These are phyloP conservation scores for Illadopsis cleaveri DNA, from an alignment of 2,113 vertebrate genomes.

Conservation along the genomic window DNA sequence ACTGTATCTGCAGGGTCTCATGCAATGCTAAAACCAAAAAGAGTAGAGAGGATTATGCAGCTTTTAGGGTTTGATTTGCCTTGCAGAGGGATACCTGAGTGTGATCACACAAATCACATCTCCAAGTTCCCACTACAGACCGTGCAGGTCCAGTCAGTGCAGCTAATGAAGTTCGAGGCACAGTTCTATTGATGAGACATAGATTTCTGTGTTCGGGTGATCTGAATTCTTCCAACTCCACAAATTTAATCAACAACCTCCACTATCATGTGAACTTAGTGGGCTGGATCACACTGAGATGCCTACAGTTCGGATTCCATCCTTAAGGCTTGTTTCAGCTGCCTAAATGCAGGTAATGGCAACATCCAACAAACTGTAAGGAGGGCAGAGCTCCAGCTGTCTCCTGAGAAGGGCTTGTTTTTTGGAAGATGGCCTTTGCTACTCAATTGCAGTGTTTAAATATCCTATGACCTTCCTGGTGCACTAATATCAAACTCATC, in stretches of 20 bases:
- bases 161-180: neutral
- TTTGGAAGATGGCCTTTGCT: neutral
- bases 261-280: neutral
- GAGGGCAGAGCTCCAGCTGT: neutral
- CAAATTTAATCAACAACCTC: neutral
- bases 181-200: neutral
- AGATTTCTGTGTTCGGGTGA: neutral
- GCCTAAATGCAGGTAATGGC: neutral
- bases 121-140: neutral
- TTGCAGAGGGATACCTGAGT: neutral
- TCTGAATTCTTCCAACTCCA: neutral
- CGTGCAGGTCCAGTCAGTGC: neutral
- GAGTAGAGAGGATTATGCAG: neutral
- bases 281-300: neutral
- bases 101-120: neutral
- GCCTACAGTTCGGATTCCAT: neutral
- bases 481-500: neutral
- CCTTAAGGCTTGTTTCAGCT: neutral
- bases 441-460: neutral
- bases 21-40: neutral
- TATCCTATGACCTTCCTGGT: neutral
- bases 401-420: neutral
- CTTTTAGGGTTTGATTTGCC: neutral
- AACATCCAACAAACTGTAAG: neutral
- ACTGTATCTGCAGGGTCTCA: neutral